Base-by-base conservation (phyloP, 2,888 invertebrate genomes). In the Caenorhabditis doughertyi region DNA sequence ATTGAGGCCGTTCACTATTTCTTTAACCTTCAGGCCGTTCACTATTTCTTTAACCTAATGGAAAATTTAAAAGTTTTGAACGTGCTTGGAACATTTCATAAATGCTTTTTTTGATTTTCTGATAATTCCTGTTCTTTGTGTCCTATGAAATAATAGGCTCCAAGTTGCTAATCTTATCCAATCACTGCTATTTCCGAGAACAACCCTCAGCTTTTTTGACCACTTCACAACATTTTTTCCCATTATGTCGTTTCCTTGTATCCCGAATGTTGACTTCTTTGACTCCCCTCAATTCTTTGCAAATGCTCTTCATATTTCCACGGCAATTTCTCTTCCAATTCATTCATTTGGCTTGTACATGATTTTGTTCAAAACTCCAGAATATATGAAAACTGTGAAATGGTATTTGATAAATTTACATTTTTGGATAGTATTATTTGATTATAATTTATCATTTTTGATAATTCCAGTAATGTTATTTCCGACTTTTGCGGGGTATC, bases 321-420 rank as follows among this genome's bases (percentile, higher is more conserved):
- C 67, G 0, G 21, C 25, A 16, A 23, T 67, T 3, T 23, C 67
- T 1, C 29, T 51, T 2, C 68, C 68, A 13, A 55, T 68, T 9
- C 55, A 68, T 13, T 11, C n/a, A 18, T 49, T 68, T 11, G 68
- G 55, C 1, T 8, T 67, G 3, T 67, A 67, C 39, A 49, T 49
- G 13, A 39, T 67, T n/a, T 8, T 67, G 16, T 53, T 21, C 16
- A 67, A 39, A 21, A 67, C 67, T 39, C 67, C 67, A 0, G 56
- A 65, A 25, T 0, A 9, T 8, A 74, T 74, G 74, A 74, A 35
- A 44, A 18, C 47, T 7, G 65, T 49, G 16, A 74, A 74, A 35
- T 56, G 47, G 65, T 25, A 56, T 23, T 16, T 74, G 56, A 4
- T 65, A 9, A 55, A 39, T 8, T 25, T 56, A 13, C 65, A 67